phyloP scores from a whole-genome alignment of 2,797 vertebrate species.

The Cygnus olor region DNA sequence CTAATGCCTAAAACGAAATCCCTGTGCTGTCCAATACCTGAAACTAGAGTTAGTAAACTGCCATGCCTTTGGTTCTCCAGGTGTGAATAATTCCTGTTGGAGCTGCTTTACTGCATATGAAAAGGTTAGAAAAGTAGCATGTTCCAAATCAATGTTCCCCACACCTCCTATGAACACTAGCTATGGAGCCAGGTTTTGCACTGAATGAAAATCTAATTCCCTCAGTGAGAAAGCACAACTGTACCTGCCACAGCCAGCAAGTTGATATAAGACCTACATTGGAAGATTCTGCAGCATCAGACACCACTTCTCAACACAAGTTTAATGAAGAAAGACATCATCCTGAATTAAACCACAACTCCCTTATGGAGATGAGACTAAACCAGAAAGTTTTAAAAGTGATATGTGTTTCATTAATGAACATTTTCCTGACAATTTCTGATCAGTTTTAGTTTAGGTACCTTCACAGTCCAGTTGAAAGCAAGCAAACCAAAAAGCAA shows the following conservation, averaged over 20 bases:
- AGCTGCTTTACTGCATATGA: background rate
- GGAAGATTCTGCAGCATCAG: background rate
- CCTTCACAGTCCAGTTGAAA: background rate
- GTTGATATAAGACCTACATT: background rate
- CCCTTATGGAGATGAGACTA: background rate
- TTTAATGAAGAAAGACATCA: background rate
- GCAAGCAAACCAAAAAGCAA: background rate
- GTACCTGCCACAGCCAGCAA: background rate
- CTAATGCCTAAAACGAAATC: background rate
- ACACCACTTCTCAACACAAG: background rate
- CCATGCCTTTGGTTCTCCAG: background rate
- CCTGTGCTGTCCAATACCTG: background rate
- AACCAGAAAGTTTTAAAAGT: background rate
- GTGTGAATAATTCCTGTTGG: background rate
- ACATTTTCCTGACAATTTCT: background rate
- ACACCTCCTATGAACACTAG: fast-evolving
- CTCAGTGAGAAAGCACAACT: background rate
- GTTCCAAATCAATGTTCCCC: fast-evolving
- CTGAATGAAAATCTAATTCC: background rate
- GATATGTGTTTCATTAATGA: background rate
- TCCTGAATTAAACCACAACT: background rate
- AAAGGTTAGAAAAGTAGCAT: background rate
- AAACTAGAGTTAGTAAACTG: background rate
- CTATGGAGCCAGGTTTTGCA: background rate
- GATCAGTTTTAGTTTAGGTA: background rate